These are phyloP conservation scores for Linurgus olivaceus DNA, from an alignment of 2,797 vertebrate genomes.

Conservation along the genomic window DNA sequence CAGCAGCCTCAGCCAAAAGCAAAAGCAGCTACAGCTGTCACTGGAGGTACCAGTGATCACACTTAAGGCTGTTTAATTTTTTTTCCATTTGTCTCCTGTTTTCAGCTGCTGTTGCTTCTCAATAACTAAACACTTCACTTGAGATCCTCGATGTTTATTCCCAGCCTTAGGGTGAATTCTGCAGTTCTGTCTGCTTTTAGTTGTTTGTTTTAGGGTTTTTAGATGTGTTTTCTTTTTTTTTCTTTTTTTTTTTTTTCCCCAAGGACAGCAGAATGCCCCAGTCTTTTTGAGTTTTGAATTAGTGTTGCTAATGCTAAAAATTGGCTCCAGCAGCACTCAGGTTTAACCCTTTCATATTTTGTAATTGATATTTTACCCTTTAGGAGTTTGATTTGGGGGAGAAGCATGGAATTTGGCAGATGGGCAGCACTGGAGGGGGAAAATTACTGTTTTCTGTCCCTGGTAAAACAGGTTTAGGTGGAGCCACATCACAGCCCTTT, in stretches of 20 bases:
- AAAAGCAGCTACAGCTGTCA: not conserved
- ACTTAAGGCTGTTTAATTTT: not conserved
- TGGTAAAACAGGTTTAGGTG: not conserved
- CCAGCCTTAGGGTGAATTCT: conserved; percentile 26
- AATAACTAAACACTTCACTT: conserved; percentile 11
- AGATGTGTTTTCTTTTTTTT: not conserved
- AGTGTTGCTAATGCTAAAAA: conserved; percentile 27
- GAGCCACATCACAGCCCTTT: not conserved
- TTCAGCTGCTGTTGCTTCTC: not conserved
- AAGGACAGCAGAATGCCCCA: not conserved
- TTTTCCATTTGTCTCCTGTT: not conserved
- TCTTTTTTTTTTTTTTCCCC: not conserved
- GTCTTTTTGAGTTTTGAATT: conserved; percentile 15
- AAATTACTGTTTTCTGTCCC: not conserved
- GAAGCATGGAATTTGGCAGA: not conserved
- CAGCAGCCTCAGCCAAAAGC: not conserved
- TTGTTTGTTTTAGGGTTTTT: not conserved
- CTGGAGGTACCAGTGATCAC: not conserved
- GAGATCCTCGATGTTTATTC: conserved; percentile 10
- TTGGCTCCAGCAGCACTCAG: not conserved
- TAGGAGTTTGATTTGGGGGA: not conserved
- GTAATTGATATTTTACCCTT: not conserved
- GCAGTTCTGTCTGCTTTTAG: not conserved
- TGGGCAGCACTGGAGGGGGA: not conserved
- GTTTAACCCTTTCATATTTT: not conserved